Base-by-base conservation (phyloP, 1,140 invertebrate species). In the Drosophila kurseongensis region DNA sequence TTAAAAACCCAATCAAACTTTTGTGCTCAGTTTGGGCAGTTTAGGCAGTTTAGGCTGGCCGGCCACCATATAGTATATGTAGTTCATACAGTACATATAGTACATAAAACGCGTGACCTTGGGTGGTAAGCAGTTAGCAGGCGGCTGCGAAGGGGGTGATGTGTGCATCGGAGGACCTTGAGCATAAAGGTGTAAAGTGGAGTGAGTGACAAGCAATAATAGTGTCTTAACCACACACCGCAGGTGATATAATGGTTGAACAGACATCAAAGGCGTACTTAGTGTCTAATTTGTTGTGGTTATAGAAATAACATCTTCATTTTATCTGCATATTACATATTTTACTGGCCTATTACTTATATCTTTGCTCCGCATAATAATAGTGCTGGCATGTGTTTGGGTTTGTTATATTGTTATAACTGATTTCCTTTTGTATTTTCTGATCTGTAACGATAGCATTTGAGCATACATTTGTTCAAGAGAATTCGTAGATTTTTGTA, bases 241-340 rank as follows among this genome's bases (percentile, higher is more conserved):
- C n/a, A 58, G 10, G 38, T 45, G 55, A 58, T 58, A 58, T 58
- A 58, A 58, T 45, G 29, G 27, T 29, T n/a, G n/a, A 18, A 0
- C 45, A 48, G 23, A 48, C 3, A 3, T 48, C 6, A 13, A 29
- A 44, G 9, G 16, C 9, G 10, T 47, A 27, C 44, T 23, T 47
- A 23, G 18, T 23, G 16, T 27, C 18, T 13, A 27, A 45, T 12
- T 12, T 4, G 10, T 12, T 14, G 7, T 16, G 42, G 42, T 18
- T 44, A 7, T 32, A 8, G 29, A 8, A 32, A 32, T 8, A 7
- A 32, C 29, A 32, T 32, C 8, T 32, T 32, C 6, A 4, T 23
- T 4, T 23, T 23, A 23, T 23, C 23, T 23, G 23, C 0, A 23
- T 23, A 23, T 23, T 23, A 23, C 23, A 23, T 23, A 23, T 4